A percentile compares a stretch with the other conserved stretches of the same genome.
Evolutionary conservation across 2,888 invertebrate species (phyloP).

Genomic region (Microctonus hyperodae): DNA sequence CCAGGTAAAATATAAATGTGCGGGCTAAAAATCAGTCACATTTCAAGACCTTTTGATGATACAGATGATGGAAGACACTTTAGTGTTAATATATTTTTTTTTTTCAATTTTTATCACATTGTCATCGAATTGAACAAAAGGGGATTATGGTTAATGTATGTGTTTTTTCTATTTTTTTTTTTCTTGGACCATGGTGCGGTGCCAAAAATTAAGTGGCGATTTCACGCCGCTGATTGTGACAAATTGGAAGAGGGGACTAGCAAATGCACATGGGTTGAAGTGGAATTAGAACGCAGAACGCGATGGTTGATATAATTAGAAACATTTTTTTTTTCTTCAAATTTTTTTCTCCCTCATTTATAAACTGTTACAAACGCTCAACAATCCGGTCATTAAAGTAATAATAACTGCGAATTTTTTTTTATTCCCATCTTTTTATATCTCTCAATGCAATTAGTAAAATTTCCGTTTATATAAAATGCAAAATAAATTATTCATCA

Average conservation of each 20-base stretch:
- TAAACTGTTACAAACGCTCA: neutral
- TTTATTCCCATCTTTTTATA: neutral
- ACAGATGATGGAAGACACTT: constrained; percentile 7
- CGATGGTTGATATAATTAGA: constrained; percentile 3
- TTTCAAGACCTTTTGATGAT: neutral
- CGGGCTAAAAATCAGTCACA: neutral
- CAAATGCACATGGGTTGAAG: neutral
- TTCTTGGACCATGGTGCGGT: constrained; percentile 13
- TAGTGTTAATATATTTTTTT: constrained; percentile 1
- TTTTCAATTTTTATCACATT: constrained; percentile 28
- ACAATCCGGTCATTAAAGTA: neutral
- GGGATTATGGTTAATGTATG: neutral
- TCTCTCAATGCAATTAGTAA: neutral
- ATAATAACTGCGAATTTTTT: neutral
- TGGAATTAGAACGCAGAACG: neutral
- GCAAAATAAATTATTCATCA: too few relatives aligned
- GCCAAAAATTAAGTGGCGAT: constrained; percentile 43
- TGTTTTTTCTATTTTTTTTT: constrained; percentile 25
- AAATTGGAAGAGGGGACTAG: constrained; percentile 29
- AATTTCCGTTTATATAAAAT: neutral
- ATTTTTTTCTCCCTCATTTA: neutral
- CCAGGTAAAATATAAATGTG: constrained; percentile 13
- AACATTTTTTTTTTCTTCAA: neutral
- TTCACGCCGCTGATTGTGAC: constrained; percentile 47
- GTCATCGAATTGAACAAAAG: neutral